phyloP scores from a whole-genome alignment of 2,797 vertebrate species.

The Todus mexicanus region DNA sequence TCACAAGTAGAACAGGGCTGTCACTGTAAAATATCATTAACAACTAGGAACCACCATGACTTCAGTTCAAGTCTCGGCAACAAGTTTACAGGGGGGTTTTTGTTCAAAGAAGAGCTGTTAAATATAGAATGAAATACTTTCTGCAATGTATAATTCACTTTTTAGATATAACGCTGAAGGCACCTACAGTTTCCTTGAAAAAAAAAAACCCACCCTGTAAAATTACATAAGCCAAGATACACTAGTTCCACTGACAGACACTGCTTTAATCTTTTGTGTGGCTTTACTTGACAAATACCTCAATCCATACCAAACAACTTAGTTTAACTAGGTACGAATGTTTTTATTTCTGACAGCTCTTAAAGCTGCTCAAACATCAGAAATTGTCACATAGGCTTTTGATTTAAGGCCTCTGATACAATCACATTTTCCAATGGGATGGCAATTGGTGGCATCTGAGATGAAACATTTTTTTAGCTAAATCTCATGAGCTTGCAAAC shows the following conservation, averaged over 20 bases:
- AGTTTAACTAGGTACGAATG: not conserved
- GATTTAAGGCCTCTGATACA: not conserved
- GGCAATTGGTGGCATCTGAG: not conserved
- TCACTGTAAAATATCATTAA: slow-evolving; percentile 34
- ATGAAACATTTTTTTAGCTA: not conserved
- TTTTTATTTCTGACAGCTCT: slow-evolving; percentile 5
- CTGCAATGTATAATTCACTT: slow-evolving; percentile 23
- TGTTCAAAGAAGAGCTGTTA: slow-evolving; percentile 42
- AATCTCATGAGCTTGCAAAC: not conserved
- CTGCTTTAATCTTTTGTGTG: slow-evolving; percentile 15
- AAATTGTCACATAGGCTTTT: not conserved
- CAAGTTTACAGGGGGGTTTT: not conserved
- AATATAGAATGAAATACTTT: slow-evolving; percentile 26
- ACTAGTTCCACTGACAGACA: not conserved
- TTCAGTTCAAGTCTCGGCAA: not conserved
- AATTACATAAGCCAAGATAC: not conserved
- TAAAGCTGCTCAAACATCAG: slow-evolving; percentile 10
- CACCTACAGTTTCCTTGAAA: not conserved
- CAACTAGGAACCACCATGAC: not conserved
- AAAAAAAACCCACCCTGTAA: not conserved
- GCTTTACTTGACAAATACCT: slow-evolving; percentile 9
- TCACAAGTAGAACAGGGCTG: not conserved
- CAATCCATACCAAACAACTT: not conserved
- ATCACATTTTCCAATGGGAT: not conserved
- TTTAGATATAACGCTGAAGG: slow-evolving; percentile 29